Base-by-base conservation (phyloP, 2,113 vertebrate genomes). In the Phaetusa simplex region DNA sequence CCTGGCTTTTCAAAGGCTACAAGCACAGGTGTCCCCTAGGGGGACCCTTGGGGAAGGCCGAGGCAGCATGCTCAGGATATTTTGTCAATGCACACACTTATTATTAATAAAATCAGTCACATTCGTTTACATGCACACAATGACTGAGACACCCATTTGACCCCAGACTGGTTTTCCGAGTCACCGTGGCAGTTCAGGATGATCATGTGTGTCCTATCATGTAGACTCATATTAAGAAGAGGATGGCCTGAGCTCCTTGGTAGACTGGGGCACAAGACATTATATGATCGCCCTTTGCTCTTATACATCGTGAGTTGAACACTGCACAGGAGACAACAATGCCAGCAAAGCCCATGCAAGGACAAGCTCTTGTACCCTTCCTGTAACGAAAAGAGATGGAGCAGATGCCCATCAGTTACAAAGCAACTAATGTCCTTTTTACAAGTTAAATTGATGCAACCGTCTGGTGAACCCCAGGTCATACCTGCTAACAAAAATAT, bases 11-110 rank as follows among this genome's bases (percentile, higher is more conserved):
- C 70, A 61, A 50, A 49, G 32, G 40, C n/a, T 30, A 13, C 14
- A 20, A 61, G 43, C 34, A 70, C 0, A 0, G 16, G 7, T 80
- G 8, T 23, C 7, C 14, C 34, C n/a, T 11, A 6, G 42, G 9
- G 42, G 15, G 81, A 15, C 38, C 24, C 23, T 20, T 2, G 2
- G 64, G 40, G 56, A 85, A 82, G 40, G 23, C 53, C 61, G 69
- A 82, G 29, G 21, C 43, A 76, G 32, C 0, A 0, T 55, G 30
- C 27, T 86, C 9, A 32, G 34, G 27, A 17, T 72, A 43, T 70
- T 89, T 66, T 83, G 21, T 43, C 30, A 88, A 58, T n/a, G 45
- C 8, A 21, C 12, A 14, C 9, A 43, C 7, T 40, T 22, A 59
- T 49, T 73, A 50, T 27, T 47, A 81, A 50, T 14, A 84, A 81